A percentile compares a stretch with the other conserved stretches of the same genome.
phyloP scores from a whole-genome alignment of 2,797 vertebrate genomes.

The Danio kyathit region DNA sequence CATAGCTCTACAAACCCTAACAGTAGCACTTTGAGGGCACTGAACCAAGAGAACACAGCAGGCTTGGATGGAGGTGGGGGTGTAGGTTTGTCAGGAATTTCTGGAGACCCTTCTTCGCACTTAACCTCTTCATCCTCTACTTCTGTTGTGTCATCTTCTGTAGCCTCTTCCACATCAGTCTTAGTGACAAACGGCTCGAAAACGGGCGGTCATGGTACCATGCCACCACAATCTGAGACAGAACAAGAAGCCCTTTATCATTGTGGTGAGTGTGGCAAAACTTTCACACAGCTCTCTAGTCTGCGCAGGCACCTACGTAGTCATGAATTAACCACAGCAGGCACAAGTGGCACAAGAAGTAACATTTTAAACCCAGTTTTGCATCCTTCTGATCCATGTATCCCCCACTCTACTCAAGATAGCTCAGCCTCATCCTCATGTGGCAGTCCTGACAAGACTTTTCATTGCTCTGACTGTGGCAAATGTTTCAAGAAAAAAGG shows the following conservation, averaged over 20 bases:
- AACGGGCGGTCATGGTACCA: conserved; percentile 77
- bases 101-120: conserved; percentile 79
- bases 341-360: conserved; percentile 77
- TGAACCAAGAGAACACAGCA: conserved; percentile 78
- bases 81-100: conserved; percentile 75
- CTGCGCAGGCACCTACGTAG: conserved; percentile 93
- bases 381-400: conserved; percentile 81
- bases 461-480: conserved; percentile 91
- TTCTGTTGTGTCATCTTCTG: conserved; percentile 83
- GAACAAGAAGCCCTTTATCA: conserved; percentile 85
- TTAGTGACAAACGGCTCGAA: conserved; percentile 84
- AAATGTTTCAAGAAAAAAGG: conserved; percentile 95
- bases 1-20: conserved; percentile 78
- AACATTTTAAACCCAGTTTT: conserved; percentile 80
- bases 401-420: conserved; percentile 85
- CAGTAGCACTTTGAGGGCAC: conserved; percentile 73
- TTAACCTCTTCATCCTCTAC: conserved; percentile 83
- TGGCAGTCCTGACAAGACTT: conserved; percentile 85
- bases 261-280: conserved; percentile 92
- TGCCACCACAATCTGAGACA: conserved; percentile 76
- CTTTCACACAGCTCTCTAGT: conserved; percentile 94
- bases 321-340: conserved; percentile 88
- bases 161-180: conserved; percentile 81
- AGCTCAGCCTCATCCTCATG: conserved; percentile 69
- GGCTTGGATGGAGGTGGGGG: conserved; percentile 78